These are phyloP conservation scores for Holacanthus passer DNA, from an alignment of 2,113 vertebrate species.

Conservation along the genomic window DNA sequence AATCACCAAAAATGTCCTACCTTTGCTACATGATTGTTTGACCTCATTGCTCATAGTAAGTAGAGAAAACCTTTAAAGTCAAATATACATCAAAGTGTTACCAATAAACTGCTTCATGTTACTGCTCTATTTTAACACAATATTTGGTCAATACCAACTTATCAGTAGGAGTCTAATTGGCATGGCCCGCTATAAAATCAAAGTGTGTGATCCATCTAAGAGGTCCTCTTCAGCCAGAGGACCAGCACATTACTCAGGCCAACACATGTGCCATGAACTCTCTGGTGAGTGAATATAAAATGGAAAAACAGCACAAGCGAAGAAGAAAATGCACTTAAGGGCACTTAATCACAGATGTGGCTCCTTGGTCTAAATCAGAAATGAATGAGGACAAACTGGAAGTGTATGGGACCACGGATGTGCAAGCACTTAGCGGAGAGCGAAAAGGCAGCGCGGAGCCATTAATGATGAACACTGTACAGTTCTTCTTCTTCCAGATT, in stretches of 20 bases:
- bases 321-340: constrained; percentile 64
- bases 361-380: constrained; percentile 55
- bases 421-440: constrained; percentile 21
- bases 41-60: not conserved
- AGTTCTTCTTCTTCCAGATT: constrained; percentile 39
- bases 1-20: not conserved
- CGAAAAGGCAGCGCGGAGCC: constrained; percentile 7
- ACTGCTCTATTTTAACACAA: not conserved
- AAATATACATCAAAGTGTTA: not conserved
- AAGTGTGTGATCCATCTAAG: constrained; percentile 10
- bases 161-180: not conserved
- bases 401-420: constrained; percentile 5
- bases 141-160: not conserved
- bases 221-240: constrained; percentile 28
- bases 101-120: not conserved
- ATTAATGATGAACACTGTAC: constrained; percentile 50
- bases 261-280: constrained; percentile 28
- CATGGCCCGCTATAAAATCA: not conserved
- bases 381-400: constrained; percentile 42
- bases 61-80: too few species aligned
- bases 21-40: not conserved
- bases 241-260: constrained; percentile 36
- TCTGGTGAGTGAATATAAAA: constrained; percentile 57
- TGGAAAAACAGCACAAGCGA: constrained; percentile 36
- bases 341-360: constrained; percentile 62